Evolutionary conservation across 2,888 invertebrate species (phyloP), one percentile per base, ranked within the genome.

Genomic region (Pantelozetes paolii): DNA sequence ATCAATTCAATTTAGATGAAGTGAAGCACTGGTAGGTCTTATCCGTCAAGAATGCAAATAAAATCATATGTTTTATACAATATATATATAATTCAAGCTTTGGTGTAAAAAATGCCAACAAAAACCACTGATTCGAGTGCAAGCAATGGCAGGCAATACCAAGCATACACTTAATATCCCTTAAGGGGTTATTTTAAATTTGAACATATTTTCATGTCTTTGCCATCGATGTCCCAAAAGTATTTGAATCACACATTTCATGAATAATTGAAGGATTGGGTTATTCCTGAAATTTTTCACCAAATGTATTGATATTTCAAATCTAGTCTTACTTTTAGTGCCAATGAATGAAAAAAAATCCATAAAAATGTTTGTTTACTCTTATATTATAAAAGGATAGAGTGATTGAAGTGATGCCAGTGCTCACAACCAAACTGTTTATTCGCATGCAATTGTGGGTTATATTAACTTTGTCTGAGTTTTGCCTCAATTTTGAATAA

Each of bases 1-100:
- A 59, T 59, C 30, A 30, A 59, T 59, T 59, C 18, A 30, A 59
- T 59, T 59, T 54, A 8, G 59, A 59, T 18, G 32, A 59, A 30
- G 28, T 59, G 15, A 30, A 59, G 54, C 54, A 59, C 28, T 59
- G 23, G 18, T 30, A 59, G 20, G 59, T 30, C 11, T 59, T 59
- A 30, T 59, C 30, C 30, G 59, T 59, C 30, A 64, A 36, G 64
- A 64, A 59, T 59, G 59, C 59, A 59, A 59, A 59, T 59, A 59
- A 59, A 59, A 32, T 59, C 32, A 59, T 30, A 59, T 28, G 30
- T 20, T n/a, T 59, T 59, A 50, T 50, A 23, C 20, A 20, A 2
- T 15, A 20, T 5, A 9, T 5, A 23, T 20, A 8, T 2, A 28
- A 30, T 13, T 2, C 28, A 59, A 64, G 36, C 6, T 6, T 20